phyloP scores from a whole-genome alignment of 2,888 invertebrate species.

The Agrilus cyanescens region DNA sequence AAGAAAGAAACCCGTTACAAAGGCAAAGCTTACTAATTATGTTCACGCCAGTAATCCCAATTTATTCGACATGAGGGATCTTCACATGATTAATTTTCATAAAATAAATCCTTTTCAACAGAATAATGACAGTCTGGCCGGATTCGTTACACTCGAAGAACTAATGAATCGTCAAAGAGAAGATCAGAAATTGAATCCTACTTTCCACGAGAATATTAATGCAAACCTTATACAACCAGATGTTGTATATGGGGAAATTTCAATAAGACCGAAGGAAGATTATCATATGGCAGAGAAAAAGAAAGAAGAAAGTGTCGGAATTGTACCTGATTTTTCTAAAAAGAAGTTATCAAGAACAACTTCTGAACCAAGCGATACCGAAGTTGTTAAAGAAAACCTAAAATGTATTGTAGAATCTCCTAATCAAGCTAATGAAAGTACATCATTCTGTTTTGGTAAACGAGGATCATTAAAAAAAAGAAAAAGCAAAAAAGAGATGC shows the following conservation, averaged over 20 bases:
- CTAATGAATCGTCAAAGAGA: constrained; percentile 70
- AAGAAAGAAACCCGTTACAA: constrained; percentile 5
- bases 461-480: too few relatives aligned
- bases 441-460: too few relatives aligned
- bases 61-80: constrained; percentile 47
- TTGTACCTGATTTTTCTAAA: too few relatives aligned
- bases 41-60: constrained; percentile 63
- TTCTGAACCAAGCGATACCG: too few relatives aligned
- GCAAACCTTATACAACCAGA: constrained; percentile 39
- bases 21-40: constrained; percentile 34
- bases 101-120: constrained; percentile 32
- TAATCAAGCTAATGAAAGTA: too few relatives aligned
- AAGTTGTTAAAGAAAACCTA: too few relatives aligned
- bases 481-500: too few relatives aligned
- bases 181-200: constrained; percentile 44
- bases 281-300: too few relatives aligned
- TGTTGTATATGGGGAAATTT: constrained; percentile 42
- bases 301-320: too few relatives aligned
- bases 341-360: too few relatives aligned
- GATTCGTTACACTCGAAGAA: constrained; percentile 65
- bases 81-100: constrained; percentile 25
- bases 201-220: constrained; percentile 22
- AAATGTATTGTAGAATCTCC: too few relatives aligned
- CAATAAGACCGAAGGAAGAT: constrained; percentile 25
- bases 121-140: constrained; percentile 48